Conservation (phyloP, 2,888 invertebrate genomes). For the Brachyptera putata region DNA sequence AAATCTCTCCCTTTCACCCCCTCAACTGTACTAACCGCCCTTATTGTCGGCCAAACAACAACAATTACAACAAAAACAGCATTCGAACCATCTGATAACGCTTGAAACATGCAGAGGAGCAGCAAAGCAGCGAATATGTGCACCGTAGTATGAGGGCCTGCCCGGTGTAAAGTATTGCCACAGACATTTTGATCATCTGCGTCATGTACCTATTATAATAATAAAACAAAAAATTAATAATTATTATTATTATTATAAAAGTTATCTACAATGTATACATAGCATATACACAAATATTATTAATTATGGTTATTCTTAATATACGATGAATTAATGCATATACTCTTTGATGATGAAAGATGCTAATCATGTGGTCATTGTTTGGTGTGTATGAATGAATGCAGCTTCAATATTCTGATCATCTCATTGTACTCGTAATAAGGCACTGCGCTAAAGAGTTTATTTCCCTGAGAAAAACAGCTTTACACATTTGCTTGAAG, state of each 20-base stretch:
- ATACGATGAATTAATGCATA: conserved; percentile 24
- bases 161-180: background rate
- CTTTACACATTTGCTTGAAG: conserved; percentile 2
- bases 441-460: background rate
- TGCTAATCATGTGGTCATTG: conserved; percentile 23
- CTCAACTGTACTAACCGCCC: background rate
- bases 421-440: conserved; percentile 16
- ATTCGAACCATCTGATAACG: no score
- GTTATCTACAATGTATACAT: conserved; percentile 26
- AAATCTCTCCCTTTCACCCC: conserved; percentile 1
- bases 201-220: conserved; percentile 37
- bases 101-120: background rate
- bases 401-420: conserved; percentile 20
- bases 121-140: no score
- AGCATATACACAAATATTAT: conserved; percentile 37
- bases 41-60: background rate
- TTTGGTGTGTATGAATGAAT: conserved; percentile 20
- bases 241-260: conserved; percentile 17
- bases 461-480: background rate
- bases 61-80: no score
- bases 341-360: conserved; percentile 21
- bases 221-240: background rate
- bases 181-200: conserved; percentile 10
- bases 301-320: conserved; percentile 27
- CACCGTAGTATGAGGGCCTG: no score